These are phyloP conservation scores for Trachymyrmex cornetzi DNA, from an alignment of 1,140 invertebrate species.

Conservation along the genomic window DNA sequence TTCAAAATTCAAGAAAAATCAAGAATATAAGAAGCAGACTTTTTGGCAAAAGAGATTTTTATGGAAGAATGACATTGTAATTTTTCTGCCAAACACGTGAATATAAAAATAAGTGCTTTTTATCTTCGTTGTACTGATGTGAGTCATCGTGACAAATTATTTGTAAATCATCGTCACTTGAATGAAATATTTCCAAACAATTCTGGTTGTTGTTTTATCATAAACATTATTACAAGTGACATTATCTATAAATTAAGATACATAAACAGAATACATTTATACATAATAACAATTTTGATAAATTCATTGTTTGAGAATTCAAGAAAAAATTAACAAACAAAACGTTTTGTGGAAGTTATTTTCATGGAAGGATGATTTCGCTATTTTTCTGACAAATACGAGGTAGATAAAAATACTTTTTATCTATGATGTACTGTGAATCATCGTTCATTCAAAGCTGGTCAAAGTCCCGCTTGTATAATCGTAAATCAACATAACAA, in stretches of 20 bases:
- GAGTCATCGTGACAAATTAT: conserved; percentile 11
- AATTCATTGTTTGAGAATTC: conserved; percentile 8
- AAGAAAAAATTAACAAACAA: neutral
- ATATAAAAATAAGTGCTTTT: neutral
- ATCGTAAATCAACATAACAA: neutral
- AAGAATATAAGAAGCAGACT: neutral
- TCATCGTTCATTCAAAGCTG: neutral
- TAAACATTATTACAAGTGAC: neutral
- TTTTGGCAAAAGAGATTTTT: neutral
- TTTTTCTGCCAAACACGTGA: neutral
- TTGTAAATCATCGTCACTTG: neutral
- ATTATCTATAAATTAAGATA: neutral
- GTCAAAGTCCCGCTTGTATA: conserved; percentile 32
- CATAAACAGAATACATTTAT: neutral
- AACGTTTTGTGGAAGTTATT: neutral
- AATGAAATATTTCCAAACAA: neutral
- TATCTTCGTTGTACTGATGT: neutral
- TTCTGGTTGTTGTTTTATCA: neutral
- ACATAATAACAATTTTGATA: neutral
- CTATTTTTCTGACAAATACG: neutral
- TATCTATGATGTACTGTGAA: neutral
- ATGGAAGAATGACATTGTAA: neutral
- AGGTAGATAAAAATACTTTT: neutral
- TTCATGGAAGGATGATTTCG: neutral
- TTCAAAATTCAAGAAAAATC: neutral